These are phyloP conservation scores for Cottoperca gobio DNA, from an alignment of 2,797 vertebrate genomes.

Conservation along the genomic window DNA sequence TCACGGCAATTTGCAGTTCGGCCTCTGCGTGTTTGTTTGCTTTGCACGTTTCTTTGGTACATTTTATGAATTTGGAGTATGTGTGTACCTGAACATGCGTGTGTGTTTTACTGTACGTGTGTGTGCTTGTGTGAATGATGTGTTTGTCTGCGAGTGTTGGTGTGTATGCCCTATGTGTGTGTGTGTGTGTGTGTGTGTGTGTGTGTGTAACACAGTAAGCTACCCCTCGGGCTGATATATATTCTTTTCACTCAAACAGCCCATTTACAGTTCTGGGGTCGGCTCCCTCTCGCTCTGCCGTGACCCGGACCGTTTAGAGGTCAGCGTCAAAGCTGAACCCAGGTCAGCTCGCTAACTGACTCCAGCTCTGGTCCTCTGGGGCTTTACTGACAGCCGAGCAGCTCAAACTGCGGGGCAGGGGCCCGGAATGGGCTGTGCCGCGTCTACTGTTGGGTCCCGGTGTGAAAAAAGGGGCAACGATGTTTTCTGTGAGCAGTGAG, in stretches of 20 bases:
- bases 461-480: neutral
- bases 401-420: slow-evolving; percentile 24
- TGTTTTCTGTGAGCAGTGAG: neutral
- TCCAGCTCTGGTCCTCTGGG: slow-evolving; percentile 60
- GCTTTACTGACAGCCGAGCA: slow-evolving; percentile 25
- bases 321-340: slow-evolving; percentile 70
- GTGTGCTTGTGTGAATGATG: slow-evolving; percentile 48
- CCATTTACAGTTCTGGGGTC: slow-evolving; percentile 78
- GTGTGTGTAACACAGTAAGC: slow-evolving; percentile 63
- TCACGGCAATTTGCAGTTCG: slow-evolving; percentile 69
- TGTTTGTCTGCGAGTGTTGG: slow-evolving; percentile 35
- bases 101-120: slow-evolving; percentile 37
- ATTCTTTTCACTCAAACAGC: slow-evolving; percentile 71
- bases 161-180: slow-evolving; percentile 19
- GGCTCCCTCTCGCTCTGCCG: slow-evolving; percentile 59
- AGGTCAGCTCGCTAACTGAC: slow-evolving; percentile 65
- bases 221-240: slow-evolving; percentile 59
- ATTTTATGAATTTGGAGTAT: slow-evolving; percentile 51
- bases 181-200: slow-evolving; percentile 28
- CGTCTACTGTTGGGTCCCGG: neutral
- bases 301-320: slow-evolving; percentile 67
- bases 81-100: neutral
- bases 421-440: neutral
- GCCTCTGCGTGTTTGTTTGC: slow-evolving; percentile 71
- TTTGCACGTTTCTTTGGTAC: slow-evolving; percentile 48